These are phyloP conservation scores for Leptarthrus brevirostris DNA, from an alignment of 2,888 invertebrate genomes.

Conservation along the genomic window DNA sequence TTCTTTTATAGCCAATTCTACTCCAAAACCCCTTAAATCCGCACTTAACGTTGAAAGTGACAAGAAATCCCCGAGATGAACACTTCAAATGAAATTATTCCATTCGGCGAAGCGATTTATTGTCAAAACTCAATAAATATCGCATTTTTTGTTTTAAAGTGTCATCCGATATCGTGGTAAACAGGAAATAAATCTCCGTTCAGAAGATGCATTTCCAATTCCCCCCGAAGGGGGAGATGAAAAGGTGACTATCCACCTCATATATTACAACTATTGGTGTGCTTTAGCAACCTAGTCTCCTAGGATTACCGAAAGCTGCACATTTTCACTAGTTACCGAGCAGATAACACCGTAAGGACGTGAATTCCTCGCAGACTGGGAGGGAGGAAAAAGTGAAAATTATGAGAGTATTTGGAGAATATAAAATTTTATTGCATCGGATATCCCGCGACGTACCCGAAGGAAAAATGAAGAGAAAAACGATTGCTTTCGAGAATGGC, in stretches of 20 bases:
- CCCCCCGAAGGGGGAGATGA: neutral
- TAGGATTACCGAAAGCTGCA: conserved; percentile 14
- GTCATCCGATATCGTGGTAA: conserved; percentile 41
- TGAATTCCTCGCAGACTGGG: neutral
- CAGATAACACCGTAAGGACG: neutral
- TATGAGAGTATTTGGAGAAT: conserved; percentile 37
- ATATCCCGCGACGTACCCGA: conserved; percentile 23
- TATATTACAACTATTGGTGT: conserved; percentile 23
- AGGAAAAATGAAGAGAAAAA: conserved; percentile 4
- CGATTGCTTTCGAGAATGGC: neutral
- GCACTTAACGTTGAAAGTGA: too few species aligned
- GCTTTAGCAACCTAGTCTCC: neutral
- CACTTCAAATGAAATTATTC: conserved; percentile 5
- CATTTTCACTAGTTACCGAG: conserved; percentile 26
- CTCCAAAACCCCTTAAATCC: too few species aligned
- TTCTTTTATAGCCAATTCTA: too few species aligned
- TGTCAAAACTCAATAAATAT: conserved; percentile 6
- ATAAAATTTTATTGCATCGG: conserved; percentile 42
- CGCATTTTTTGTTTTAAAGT: conserved; percentile 4
- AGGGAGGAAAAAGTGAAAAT: conserved; percentile 16
- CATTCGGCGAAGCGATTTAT: conserved; percentile 30
- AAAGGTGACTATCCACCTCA: neutral
- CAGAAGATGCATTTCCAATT: neutral
- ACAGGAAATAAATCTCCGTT: conserved; percentile 28
- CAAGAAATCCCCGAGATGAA: too few species aligned